Percentiles rank a stretch among this genome's conserved stretches.
phyloP scores from a whole-genome alignment of 2,888 invertebrate species.

The Phengaris arion region DNA sequence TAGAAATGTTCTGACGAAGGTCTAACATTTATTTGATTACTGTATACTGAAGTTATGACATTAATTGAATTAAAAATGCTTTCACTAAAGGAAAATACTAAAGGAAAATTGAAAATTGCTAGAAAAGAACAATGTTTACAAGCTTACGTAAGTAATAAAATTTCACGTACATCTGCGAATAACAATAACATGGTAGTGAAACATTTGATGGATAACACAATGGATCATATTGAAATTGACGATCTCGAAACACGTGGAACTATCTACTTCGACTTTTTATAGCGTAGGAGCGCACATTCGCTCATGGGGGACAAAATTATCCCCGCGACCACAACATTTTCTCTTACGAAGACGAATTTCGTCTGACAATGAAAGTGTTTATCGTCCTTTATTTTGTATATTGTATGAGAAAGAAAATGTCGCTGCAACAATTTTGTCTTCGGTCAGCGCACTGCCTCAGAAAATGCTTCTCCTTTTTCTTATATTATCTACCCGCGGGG shows the following conservation, averaged over 20 bases:
- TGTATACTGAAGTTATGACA: neutral
- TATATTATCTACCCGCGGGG: too few relatives aligned
- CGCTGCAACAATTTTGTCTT: too few relatives aligned
- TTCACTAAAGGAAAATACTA: neutral
- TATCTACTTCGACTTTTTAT: neutral
- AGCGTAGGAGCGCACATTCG: too few relatives aligned
- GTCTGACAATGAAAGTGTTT: too few relatives aligned
- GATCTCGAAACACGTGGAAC: neutral
- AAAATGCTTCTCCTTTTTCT: too few relatives aligned
- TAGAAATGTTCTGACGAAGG: neutral
- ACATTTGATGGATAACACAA: neutral
- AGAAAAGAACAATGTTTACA: neutral
- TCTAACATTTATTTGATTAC: neutral
- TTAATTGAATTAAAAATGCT: conserved; percentile 5
- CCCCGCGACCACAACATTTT: too few relatives aligned
- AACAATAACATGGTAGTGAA: neutral
- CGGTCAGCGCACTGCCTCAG: too few relatives aligned
- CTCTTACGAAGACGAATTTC: too few relatives aligned
- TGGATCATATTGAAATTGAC: neutral
- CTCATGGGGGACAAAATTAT: too few relatives aligned
- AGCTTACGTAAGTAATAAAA: neutral
- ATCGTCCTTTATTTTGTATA: too few relatives aligned
- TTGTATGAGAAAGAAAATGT: too few relatives aligned
- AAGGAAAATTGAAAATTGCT: neutral
- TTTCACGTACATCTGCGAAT: neutral